Evolutionary conservation across 2,888 invertebrate species (phyloP), one percentile per base, ranked within the genome.

Genomic region (Ametastegia equiseti): DNA sequence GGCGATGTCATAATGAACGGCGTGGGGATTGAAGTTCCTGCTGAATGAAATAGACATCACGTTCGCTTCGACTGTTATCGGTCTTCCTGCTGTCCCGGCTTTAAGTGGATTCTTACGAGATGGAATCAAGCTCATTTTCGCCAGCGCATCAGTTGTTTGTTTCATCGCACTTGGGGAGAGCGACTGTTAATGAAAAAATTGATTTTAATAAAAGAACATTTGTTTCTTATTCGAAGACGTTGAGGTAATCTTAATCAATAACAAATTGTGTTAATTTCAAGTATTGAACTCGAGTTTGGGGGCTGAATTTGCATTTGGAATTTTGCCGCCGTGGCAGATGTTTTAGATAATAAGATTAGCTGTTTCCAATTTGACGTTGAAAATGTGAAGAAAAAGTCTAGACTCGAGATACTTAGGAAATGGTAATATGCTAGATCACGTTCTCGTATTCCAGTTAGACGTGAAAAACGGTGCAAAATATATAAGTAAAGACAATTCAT

Each of bases 1-100:
- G 0, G 91, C 93, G 0, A 98, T 96, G 87, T 99, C 98, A 90
- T 99, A 99, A 88, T 99, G 98, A 88, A 93, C 91, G 0, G 93
- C 93, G 0, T 67, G 42, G 0, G 84, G 85, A 6, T 88, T 83
- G 5, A 93, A 91, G 63, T 94, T 92, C 82, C 93, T 92, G 1
- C 85, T 81, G 78, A 95, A 92, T 9, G 89, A 87, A 84, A 96
- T 92, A 27, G 92, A 90, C 75, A 97, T 90, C 90, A 96, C 96
- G 87, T 97, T 97, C 0, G 95, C 94, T 45, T 94, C 89, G 0
- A 96, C 92, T 42, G 77, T 88, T 0, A 94, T 92, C 3, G 75
- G 84, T 5, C 91, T 90, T 0, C 94, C 93, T n/a, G 7, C 1
- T 0, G 87, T 92, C 11, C 93, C 93, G 9, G 88, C 89, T 80